These are phyloP conservation scores for Salvator merianae DNA, from an alignment of 2,113 vertebrate species.

Conservation along the genomic window DNA sequence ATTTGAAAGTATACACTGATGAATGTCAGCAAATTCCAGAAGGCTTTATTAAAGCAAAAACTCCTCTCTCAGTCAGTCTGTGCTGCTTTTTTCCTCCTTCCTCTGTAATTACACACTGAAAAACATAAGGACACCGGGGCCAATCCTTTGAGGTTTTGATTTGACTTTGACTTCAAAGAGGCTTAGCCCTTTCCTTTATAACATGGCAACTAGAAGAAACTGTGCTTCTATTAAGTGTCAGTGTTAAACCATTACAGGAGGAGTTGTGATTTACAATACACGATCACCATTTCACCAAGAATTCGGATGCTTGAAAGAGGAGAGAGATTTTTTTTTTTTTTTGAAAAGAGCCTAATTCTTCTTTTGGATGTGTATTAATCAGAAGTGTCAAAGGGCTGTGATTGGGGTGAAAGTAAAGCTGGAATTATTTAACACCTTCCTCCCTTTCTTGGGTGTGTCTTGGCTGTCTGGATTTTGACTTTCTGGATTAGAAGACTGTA, in stretches of 20 bases:
- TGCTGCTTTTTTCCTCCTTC: neutral
- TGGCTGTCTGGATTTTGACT: conserved; percentile 40
- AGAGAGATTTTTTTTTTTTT: neutral
- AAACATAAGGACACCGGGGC: conserved; percentile 50
- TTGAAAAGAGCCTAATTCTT: conserved; percentile 63
- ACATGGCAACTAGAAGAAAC: conserved; percentile 59
- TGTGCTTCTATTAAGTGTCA: conserved; percentile 58
- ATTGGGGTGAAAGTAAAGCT: conserved; percentile 45
- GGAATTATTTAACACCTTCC: conserved; percentile 53
- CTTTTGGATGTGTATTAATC: conserved; percentile 65
- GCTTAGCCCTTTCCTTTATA: conserved; percentile 62
- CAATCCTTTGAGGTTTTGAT: conserved; percentile 49
- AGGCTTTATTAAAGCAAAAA: conserved; percentile 53
- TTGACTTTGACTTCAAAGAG: conserved; percentile 57
- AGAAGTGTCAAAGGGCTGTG: conserved; percentile 64
- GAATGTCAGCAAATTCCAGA: conserved; percentile 46
- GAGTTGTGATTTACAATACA: conserved; percentile 62
- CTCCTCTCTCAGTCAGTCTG: conserved; percentile 12
- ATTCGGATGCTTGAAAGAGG: conserved; percentile 62
- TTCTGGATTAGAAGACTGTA: conserved; percentile 57
- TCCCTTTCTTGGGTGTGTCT: conserved; percentile 18
- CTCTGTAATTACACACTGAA: conserved; percentile 36
- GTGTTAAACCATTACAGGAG: conserved; percentile 63
- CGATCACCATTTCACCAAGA: conserved; percentile 58
- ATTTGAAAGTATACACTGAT: conserved; percentile 17